Evolutionary conservation across 2,113 vertebrate species (phyloP).

Genomic region (Myrmecobius fasciatus): DNA sequence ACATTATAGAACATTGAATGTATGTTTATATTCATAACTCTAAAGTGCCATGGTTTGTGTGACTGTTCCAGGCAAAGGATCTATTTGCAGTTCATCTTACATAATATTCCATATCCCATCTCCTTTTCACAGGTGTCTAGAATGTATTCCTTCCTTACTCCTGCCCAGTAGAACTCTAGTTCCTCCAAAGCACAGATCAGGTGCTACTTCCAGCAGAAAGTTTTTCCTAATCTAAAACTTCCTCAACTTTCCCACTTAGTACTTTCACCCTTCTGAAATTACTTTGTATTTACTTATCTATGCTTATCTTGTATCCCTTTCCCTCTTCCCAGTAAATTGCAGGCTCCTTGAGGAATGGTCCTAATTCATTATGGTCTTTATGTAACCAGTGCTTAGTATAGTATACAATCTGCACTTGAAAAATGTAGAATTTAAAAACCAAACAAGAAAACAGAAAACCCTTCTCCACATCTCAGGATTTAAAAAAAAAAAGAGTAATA

Average conservation of each 20-base stretch:
- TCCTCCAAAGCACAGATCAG: not conserved
- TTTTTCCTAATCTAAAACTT: not conserved
- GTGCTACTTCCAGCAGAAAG: not conserved
- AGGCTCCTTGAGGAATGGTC: not conserved
- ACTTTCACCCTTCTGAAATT: not conserved
- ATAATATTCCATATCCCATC: not conserved
- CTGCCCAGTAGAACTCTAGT: not conserved
- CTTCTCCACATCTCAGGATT: not conserved
- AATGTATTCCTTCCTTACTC: not conserved
- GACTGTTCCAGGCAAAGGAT: not conserved
- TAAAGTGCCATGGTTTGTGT: not conserved
- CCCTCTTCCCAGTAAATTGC: not conserved
- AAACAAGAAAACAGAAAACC: slow-evolving; percentile 17
- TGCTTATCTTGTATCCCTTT: not conserved
- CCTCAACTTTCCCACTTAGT: not conserved
- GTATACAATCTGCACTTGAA: not conserved
- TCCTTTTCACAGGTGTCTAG: not conserved
- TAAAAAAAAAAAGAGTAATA: too few species aligned
- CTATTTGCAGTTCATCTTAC: not conserved
- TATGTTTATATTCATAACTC: not conserved
- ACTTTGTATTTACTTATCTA: not conserved
- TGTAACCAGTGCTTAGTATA: not conserved
- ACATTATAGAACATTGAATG: not conserved
- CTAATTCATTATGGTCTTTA: not conserved
- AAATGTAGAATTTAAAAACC: slow-evolving; percentile 17